Base-by-base conservation (phyloP, 2,888 invertebrate genomes). In the Cantharis rustica region DNA sequence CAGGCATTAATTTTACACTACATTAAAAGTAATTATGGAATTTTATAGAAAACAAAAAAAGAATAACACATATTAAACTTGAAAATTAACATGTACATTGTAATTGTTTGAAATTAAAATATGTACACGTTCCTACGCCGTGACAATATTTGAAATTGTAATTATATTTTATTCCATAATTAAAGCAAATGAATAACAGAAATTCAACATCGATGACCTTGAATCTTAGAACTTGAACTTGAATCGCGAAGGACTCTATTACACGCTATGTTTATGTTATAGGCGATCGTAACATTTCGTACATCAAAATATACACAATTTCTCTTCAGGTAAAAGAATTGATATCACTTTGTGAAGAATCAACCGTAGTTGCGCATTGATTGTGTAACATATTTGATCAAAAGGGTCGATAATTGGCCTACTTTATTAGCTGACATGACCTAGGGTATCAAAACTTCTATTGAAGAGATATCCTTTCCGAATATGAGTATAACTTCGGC, bases 331-430 rank as follows among this genome's bases (percentile, higher is more conserved):
- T 47, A 5, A n/a, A 47, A 47, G n/a, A 47, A 47, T n/a, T 47
- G n/a, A 47, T 47, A 47, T n/a, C 47, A n/a, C 47, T 47, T 47
- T n/a, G n/a, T n/a, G 47, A n/a, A 47, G n/a, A 47, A 47, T n/a
- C 47, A 47, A 47, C 7, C 47, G 47, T 47, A 47, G 47, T 47
- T 47, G 47, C 47, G 47, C 47, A n/a, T 47, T 47, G 47, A 47
- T 47, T n/a, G n/a, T 47, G 47, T n/a, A 47, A 47, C n/a, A n/a
- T 47, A 47, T 47, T 47, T 47, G 47, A 47, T 7, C n/a, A 9
- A 66, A 64, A 66, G 64, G 64, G 64, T 20, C 64, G 64, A 20
- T 66, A 66, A 66, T 66, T 66, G 64, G 16, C 64, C 64, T 66
- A 66, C 64, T 20, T 66, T 47, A 47, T 47, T 47, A 47, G 47